These are phyloP conservation scores for Dicaeum eximium DNA, from an alignment of 2,113 vertebrate genomes.

Conservation along the genomic window DNA sequence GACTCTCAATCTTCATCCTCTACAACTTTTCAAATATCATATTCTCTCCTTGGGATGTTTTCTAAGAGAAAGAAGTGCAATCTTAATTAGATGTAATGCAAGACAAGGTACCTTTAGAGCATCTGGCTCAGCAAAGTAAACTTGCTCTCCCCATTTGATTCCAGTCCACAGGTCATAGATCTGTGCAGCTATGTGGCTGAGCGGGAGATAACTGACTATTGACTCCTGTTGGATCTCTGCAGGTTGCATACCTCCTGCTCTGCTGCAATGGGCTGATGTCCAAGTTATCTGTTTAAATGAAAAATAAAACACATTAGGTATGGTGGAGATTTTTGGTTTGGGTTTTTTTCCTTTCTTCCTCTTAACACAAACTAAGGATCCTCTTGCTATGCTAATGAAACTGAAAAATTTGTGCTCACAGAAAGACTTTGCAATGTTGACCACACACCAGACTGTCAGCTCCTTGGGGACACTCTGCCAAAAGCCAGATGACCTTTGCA, in stretches of 20 bases:
- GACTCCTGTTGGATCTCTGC: constrained; percentile 83
- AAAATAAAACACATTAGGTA: neutral
- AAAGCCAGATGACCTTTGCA: neutral
- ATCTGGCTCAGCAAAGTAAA: constrained; percentile 87
- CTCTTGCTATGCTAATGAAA: neutral
- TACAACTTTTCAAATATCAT: neutral
- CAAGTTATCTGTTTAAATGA: constrained; percentile 82
- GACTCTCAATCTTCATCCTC: neutral
- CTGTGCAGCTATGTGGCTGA: constrained; percentile 89
- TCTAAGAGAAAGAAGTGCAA: neutral
- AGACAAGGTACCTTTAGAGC: constrained; percentile 82
- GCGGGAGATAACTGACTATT: constrained; percentile 86
- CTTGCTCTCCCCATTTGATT: constrained; percentile 85
- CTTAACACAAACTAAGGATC: neutral
- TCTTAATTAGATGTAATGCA: neutral
- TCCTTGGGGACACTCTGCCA: neutral
- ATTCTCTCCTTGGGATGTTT: neutral
- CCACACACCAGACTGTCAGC: neutral
- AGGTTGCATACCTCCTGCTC: constrained; percentile 77
- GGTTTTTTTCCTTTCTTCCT: neutral
- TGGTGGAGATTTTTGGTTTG: neutral
- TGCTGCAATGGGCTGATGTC: constrained; percentile 80
- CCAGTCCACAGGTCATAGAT: constrained; percentile 88
- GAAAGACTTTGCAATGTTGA: neutral
- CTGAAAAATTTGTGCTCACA: neutral